These are phyloP conservation scores for Epiblema foenella DNA, from an alignment of 2,888 invertebrate species.

Conservation along the genomic window DNA sequence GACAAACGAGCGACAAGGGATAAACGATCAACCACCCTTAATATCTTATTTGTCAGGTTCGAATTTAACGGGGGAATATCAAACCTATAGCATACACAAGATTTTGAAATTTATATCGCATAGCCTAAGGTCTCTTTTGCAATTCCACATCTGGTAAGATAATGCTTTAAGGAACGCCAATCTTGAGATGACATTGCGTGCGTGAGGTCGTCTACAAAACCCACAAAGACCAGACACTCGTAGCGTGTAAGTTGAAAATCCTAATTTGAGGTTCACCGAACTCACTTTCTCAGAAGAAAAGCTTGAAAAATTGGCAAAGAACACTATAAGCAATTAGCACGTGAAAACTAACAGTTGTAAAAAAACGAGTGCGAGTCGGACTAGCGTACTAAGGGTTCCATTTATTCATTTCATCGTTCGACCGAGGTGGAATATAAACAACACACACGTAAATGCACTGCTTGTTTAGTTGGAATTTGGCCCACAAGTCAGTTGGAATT, in stretches of 20 bases:
- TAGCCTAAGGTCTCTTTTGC: neutral
- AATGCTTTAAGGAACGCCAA: neutral
- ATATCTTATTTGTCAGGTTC: neutral
- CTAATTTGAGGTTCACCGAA: conserved; percentile 69
- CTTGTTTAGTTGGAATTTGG: no score
- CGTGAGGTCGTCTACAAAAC: conserved; percentile 36
- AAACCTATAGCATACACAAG: neutral
- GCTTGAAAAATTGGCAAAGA: conserved; percentile 70
- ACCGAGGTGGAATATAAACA: no score
- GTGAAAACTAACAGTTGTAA: conserved; percentile 57
- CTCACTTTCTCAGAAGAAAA: conserved; percentile 67
- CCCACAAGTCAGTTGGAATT: no score
- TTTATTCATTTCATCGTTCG: no score
- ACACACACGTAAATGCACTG: no score
- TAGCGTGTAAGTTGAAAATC: conserved; percentile 55
- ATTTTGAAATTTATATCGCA: neutral
- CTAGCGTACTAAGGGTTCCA: no score
- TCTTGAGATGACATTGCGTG: conserved; percentile 43
- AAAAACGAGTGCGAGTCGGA: no score
- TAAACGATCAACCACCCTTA: neutral
- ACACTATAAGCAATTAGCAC: conserved; percentile 69
- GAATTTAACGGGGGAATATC: neutral
- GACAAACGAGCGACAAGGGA: neutral
- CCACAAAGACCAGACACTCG: conserved; percentile 43
- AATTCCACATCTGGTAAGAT: neutral